Evolutionary conservation across 1,140 invertebrate genomes (phyloP), one percentile per base, ranked within the genome.

Genomic region (Octopus bimaculoides): DNA sequence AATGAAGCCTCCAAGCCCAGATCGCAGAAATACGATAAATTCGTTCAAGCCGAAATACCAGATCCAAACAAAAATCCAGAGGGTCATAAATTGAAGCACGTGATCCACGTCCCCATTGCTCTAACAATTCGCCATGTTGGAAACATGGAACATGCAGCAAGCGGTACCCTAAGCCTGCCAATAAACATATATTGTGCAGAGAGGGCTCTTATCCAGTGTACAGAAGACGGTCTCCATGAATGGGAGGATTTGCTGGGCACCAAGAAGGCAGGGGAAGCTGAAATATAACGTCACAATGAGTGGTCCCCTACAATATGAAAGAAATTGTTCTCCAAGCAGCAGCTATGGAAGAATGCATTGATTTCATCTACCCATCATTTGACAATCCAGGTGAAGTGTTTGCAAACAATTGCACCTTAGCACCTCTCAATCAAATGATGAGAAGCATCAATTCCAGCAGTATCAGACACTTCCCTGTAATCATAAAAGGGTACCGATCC

Each of bases 291-390:
- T 66, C 61, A 10, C 9, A 66, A 10, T 66, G 61, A n/a, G 61
- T 66, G 61, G 61, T 66, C 9, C 61, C 61, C 61, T 66, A 66
- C n/a, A 66, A 66, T 66, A n/a, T n/a, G n/a, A n/a, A n/a, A n/a
- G n/a, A n/a, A n/a, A n/a, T n/a, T n/a, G n/a, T n/a, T n/a, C n/a
- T n/a, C n/a, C n/a, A n/a, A n/a, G n/a, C n/a, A n/a, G n/a, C n/a
- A n/a, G n/a, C n/a, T n/a, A n/a, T n/a, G n/a, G n/a, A n/a, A n/a
- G n/a, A n/a, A n/a, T n/a, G n/a, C n/a, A n/a, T n/a, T n/a, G n/a
- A n/a, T n/a, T n/a, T n/a, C n/a, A n/a, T n/a, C n/a, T n/a, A n/a
- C n/a, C n/a, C n/a, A n/a, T n/a, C n/a, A n/a, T n/a, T n/a, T n/a
- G n/a, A n/a, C n/a, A n/a, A n/a, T n/a, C n/a, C n/a, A n/a, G n/a